A percentile compares a stretch with the other conserved stretches of the same genome.
These are phyloP conservation scores for Willowsia nigromaculata DNA, from an alignment of 2,888 invertebrate species.

Conservation along the genomic window DNA sequence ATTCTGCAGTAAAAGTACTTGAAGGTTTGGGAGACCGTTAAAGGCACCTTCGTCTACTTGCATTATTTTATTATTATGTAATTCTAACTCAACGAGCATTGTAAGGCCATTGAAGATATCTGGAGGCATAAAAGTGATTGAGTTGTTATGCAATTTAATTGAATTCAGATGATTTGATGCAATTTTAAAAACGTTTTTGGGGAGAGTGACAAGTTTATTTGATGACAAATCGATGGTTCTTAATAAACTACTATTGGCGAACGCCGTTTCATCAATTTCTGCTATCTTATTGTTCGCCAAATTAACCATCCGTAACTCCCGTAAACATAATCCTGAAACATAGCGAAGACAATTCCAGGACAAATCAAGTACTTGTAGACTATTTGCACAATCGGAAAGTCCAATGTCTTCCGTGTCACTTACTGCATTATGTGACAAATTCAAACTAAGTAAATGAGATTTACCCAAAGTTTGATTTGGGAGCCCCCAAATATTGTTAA, in stretches of 20 bases:
- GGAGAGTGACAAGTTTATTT: conserved; percentile 90
- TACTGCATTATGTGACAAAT: too few species aligned
- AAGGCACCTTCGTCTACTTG: conserved; percentile 83
- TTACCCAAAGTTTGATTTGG: too few species aligned
- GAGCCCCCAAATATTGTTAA: too few species aligned
- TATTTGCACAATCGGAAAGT: too few species aligned
- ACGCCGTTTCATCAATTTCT: conserved; percentile 88
- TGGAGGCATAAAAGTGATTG: conserved; percentile 89
- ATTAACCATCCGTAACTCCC: too few species aligned
- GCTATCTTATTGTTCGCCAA: conserved; percentile 92
- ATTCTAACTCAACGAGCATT: conserved; percentile 81
- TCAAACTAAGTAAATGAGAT: too few species aligned
- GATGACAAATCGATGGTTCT: conserved; percentile 92
- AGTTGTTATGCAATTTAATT: conserved; percentile 89
- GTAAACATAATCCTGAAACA: too few species aligned
- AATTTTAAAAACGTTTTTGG: conserved; percentile 82
- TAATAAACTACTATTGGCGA: conserved; percentile 85
- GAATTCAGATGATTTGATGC: conserved; percentile 84
- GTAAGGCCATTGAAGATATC: conserved; percentile 80
- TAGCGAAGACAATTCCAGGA: too few species aligned
- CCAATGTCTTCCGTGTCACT: too few species aligned
- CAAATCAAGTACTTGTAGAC: too few species aligned
- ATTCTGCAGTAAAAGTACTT: conserved; percentile 91
- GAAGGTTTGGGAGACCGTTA: conserved; percentile 91
- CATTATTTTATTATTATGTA: too few species aligned